Evolutionary conservation across 2,888 invertebrate species (phyloP).

Genomic region (Phlogophora meticulosa): DNA sequence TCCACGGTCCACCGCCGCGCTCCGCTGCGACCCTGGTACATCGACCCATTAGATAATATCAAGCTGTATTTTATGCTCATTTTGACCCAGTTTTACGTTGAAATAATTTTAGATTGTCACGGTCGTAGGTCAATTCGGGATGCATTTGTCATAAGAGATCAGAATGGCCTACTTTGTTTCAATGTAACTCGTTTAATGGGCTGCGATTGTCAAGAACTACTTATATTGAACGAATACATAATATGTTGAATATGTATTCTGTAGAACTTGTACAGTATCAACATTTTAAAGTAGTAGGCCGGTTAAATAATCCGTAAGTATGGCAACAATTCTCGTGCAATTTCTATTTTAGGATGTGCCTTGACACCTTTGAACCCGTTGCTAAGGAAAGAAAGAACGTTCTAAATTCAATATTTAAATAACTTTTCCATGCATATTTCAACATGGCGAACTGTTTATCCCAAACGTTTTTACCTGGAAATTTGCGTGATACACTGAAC

Average conservation of each 20-base stretch:
- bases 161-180: slow-evolving; percentile 44
- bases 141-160: slow-evolving; percentile 49
- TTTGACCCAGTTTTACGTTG: slow-evolving; percentile 78
- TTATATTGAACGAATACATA: background rate
- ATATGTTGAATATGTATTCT: background rate
- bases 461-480: slow-evolving; percentile 57
- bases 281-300: background rate
- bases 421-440: slow-evolving; percentile 26
- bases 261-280: slow-evolving; percentile 17
- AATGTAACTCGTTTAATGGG: slow-evolving; percentile 27
- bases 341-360: slow-evolving; percentile 26
- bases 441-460: slow-evolving; percentile 54
- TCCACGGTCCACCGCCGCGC: slow-evolving; percentile 81
- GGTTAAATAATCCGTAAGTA: slow-evolving; percentile 23
- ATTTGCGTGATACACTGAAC: slow-evolving; percentile 45
- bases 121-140: slow-evolving; percentile 74
- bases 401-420: slow-evolving; percentile 40
- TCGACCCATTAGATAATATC: slow-evolving; percentile 70
- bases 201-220: slow-evolving; percentile 16
- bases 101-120: slow-evolving; percentile 79
- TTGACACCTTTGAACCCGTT: slow-evolving; percentile 29
- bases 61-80: slow-evolving; percentile 76
- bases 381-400: slow-evolving; percentile 26
- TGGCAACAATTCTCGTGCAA: slow-evolving; percentile 5
- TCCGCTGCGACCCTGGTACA: slow-evolving; percentile 74